Evolutionary conservation across 1,140 invertebrate genomes (phyloP).

Genomic region (Solenopsis invicta): DNA sequence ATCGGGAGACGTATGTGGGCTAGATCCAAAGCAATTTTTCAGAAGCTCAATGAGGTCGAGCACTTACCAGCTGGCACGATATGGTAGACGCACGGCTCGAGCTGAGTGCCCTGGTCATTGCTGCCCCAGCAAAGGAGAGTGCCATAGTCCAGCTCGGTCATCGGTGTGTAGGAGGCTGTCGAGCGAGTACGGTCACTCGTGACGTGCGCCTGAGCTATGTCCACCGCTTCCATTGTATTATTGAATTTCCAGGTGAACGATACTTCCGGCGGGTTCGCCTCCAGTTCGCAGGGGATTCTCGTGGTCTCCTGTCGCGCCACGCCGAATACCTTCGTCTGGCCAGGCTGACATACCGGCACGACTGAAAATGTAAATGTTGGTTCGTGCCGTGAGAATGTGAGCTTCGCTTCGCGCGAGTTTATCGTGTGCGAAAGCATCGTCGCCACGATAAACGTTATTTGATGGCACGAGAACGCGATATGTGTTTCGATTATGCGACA

Average conservation of each 20-base stretch:
- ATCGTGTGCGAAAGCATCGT: not conserved
- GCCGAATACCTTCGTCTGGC: slow-evolving; percentile 91
- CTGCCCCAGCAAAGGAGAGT: slow-evolving; percentile 91
- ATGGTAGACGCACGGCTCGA: slow-evolving; percentile 91
- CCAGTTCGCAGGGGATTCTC: slow-evolving; percentile 93
- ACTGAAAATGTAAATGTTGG: slow-evolving; percentile 86
- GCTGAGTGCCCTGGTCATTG: slow-evolving; percentile 90
- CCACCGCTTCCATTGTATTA: slow-evolving; percentile 90
- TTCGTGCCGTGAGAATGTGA: slow-evolving; percentile 22
- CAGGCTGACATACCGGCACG: slow-evolving; percentile 90
- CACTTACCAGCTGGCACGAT: slow-evolving; percentile 91
- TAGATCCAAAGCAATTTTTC: slow-evolving; percentile 14
- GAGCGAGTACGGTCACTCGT: slow-evolving; percentile 89
- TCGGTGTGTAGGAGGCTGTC: slow-evolving; percentile 90
- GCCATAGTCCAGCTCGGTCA: slow-evolving; percentile 91
- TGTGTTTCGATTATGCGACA: not conserved
- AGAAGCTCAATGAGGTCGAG: not conserved
- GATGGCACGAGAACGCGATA: not conserved
- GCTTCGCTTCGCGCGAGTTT: not conserved
- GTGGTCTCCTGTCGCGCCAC: slow-evolving; percentile 93
- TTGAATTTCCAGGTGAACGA: slow-evolving; percentile 93
- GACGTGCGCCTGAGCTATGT: slow-evolving; percentile 89
- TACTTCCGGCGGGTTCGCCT: slow-evolving; percentile 93
- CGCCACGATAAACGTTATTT: slow-evolving; percentile 11
- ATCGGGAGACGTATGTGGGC: not conserved